Percentiles rank a stretch among this genome's conserved stretches.
These are phyloP conservation scores for Coelopa pilipes DNA, from an alignment of 2,888 invertebrate species.

Conservation along the genomic window DNA sequence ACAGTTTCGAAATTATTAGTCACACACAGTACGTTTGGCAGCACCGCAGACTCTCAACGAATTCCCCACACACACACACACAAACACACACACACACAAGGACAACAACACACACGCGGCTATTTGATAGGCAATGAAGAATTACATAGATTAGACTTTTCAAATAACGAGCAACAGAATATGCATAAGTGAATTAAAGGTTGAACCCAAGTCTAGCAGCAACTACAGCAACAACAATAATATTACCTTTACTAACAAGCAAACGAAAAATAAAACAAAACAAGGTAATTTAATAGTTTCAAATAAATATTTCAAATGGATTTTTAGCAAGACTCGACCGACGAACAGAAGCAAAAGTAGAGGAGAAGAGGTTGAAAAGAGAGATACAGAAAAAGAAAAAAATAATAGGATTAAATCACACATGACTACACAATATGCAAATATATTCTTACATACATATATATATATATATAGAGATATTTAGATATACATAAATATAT, in stretches of 20 bases:
- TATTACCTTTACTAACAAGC: constrained; percentile 18
- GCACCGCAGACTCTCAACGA: constrained; percentile 45
- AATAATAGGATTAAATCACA: constrained; percentile 31
- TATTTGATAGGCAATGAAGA: no score
- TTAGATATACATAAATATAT: constrained; percentile 3
- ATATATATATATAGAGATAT: constrained; percentile 23
- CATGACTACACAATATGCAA: not conserved
- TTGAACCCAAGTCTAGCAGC: constrained; percentile 33
- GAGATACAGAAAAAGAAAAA: constrained; percentile 17
- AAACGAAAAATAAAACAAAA: constrained; percentile 34
- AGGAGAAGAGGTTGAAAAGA: not conserved
- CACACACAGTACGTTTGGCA: constrained; percentile 17
- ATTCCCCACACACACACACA: constrained; percentile 42
- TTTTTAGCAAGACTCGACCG: constrained; percentile 58
- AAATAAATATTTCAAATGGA: constrained; percentile 36
- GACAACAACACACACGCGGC: not conserved
- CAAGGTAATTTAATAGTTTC: constrained; percentile 22
- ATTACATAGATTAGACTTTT: no score
- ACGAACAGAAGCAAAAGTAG: no score
- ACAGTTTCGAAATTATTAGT: not conserved
- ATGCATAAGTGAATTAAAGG: constrained; percentile 43
- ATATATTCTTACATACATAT: constrained; percentile 13
- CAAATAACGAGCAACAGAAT: not conserved
- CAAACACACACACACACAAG: not conserved
- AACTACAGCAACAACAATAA: constrained; percentile 35